Conservation (phyloP, 2,797 vertebrate genomes). For the Gila robusta region DNA sequence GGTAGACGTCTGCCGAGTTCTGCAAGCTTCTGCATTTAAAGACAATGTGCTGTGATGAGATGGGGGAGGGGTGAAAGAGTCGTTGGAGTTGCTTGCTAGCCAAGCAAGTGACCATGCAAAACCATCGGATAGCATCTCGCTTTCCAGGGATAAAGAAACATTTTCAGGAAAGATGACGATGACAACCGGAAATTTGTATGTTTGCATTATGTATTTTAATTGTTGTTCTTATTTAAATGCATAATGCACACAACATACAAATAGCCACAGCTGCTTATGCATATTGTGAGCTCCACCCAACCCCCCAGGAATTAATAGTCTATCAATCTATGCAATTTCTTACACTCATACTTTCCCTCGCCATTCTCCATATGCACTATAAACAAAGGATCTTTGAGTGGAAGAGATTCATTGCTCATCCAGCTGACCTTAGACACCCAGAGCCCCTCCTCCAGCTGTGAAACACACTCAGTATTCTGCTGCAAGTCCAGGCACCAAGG, state of each 20-base stretch:
- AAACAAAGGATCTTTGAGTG: constrained; percentile 63
- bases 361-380: constrained; percentile 43
- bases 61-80: constrained; percentile 20
- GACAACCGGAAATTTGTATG: not conserved
- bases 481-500: constrained; percentile 67
- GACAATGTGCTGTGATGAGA: not conserved
- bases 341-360: constrained; percentile 15
- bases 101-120: constrained; percentile 9
- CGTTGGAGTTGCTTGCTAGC: not conserved
- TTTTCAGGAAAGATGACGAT: not conserved
- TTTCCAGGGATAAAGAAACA: constrained; percentile 9
- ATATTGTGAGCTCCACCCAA: not conserved
- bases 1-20: constrained; percentile 9
- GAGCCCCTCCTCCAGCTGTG: constrained; percentile 63
- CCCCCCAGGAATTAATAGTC: not conserved
- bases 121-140: not conserved
- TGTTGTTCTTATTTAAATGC: not conserved
- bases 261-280: not conserved
- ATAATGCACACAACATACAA: not conserved
- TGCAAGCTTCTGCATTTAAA: constrained; percentile 30
- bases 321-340: constrained; percentile 13
- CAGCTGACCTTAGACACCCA: constrained; percentile 66
- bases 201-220: no score
- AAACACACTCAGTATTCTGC: constrained; percentile 68
- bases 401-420: constrained; percentile 66